Evolutionary conservation across 2,888 invertebrate genomes (phyloP).

Genomic region (Morpho helenor): DNA sequence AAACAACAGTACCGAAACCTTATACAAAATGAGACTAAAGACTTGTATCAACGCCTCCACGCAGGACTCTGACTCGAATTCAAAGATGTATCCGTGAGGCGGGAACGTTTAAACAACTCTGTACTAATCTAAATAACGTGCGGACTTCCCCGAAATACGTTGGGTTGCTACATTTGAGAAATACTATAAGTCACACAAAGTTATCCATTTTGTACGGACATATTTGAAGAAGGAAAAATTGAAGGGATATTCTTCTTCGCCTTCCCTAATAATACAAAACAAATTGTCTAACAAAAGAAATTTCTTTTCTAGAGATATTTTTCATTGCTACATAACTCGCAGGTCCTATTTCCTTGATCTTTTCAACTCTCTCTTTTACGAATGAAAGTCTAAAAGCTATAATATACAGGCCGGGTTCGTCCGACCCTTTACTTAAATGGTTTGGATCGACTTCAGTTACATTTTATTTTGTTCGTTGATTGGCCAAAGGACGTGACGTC

Average conservation of each 20-base stretch:
- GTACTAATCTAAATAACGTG: too few relatives aligned
- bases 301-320: slow-evolving; percentile 14
- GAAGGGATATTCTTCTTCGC: background rate
- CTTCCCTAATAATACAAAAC: slow-evolving; percentile 4
- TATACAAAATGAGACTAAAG: too few relatives aligned
- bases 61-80: too few relatives aligned
- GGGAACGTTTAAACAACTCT: background rate
- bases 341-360: slow-evolving; percentile 22
- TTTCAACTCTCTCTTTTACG: slow-evolving; percentile 23
- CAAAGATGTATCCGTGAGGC: background rate
- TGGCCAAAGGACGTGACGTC: slow-evolving; percentile 40
- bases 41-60: too few relatives aligned
- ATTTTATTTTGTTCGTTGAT: slow-evolving; percentile 44
- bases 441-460: slow-evolving; percentile 41
- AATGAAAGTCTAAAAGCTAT: slow-evolving; percentile 33
- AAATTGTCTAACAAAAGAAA: slow-evolving; percentile 13
- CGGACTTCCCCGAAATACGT: too few relatives aligned
- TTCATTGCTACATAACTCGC: slow-evolving; percentile 18
- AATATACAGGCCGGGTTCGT: slow-evolving; percentile 39
- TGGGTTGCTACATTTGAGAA: too few relatives aligned
- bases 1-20: too few relatives aligned
- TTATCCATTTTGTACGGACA: too few relatives aligned
- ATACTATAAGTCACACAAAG: background rate
- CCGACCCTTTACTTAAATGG: slow-evolving; percentile 47
- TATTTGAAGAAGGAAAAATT: too few relatives aligned